Base-by-base conservation (phyloP, 2,113 vertebrate species). In the Synodontis membranacea region DNA sequence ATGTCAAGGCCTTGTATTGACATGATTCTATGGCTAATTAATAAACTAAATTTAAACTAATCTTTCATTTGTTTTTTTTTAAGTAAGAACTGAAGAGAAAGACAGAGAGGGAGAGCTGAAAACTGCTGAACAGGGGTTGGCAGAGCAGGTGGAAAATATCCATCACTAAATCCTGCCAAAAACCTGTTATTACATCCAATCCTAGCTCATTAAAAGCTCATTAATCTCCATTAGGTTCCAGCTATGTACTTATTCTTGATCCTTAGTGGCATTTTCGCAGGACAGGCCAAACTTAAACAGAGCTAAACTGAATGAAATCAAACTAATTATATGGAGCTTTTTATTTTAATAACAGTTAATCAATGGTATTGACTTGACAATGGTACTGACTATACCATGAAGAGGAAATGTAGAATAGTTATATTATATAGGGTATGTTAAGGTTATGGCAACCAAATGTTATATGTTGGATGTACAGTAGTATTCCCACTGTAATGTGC, bases 131-230 rank as follows among this genome's bases (percentile, higher is more conserved):
- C 42, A 15, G 54, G 54, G 46, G 70, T 86, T 83, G 79, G 79
- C 70, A 88, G 80, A 42, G 42, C 3, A 54, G 44, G 34, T 80
- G 87, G 87, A 86, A 86, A 83, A 86, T 83, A n/a, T n/a, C 64
- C 48, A 64, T n/a, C 46, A 21, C 7, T 56, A 83, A 76, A 88
- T 86, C 88, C 62, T 79, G 28, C 23, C 72, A 88, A 83, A 86
- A 88, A 79, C 72, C 31, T 37, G 56, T 50, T 28, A 64, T 42
- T 79, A 50, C 82, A 52, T 25, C 42, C 74, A 75, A 72, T 81
- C 54, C 58, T 25, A 34, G n/a, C 80, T 86, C 81, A 80, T 86
- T 86, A 86, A 83, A 83, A 83, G 28, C 64, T 72, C 10, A n/a
- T 78, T 64, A 88, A 1, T 78, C 87, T 66, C 80, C 31, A 66